Base-by-base conservation (phyloP, 2,797 vertebrate species). In the Cyprinella venusta region DNA sequence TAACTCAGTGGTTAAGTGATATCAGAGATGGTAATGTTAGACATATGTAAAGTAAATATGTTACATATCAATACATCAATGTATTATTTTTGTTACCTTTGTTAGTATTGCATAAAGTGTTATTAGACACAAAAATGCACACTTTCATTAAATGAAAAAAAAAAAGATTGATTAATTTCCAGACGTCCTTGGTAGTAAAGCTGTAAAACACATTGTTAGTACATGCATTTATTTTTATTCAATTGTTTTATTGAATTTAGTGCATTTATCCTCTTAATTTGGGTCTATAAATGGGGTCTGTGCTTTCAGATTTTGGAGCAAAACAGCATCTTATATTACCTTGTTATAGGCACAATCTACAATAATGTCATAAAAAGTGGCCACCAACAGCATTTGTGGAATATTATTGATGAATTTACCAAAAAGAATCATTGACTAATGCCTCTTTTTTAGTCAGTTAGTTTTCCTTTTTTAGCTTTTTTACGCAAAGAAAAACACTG, bases 141-240 rank as follows among this genome's bases (percentile, higher is more conserved):
- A 33, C 6, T 30, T 38, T 68, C 7, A 38, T 50, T 9, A 52
- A 26, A 24, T 61, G 1, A 42, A 42, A 6, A 30, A 6, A 15
- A 65, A 78, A 10, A 65, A n/a, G 10, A 33, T 9, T 36, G 18
- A 10, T 8, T 78, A 38, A 79, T 52, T 36, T 38, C 19, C 26
- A 79, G 45, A 30, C 5, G 26, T 52, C 30, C 61, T 33, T 50
- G 61, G 48, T 79, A 65, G 45, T 50, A 79, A 21, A 52, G 61
- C 19, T 67, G 63, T 52, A 52, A 79, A 64, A 52, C 19, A 50
- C 42, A 79, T 38, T 67, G 76, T 79, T 79, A 52, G 63, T 65
- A 76, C 40, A 63, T 30, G 40, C 36, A 61, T 5, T 10, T n/a
- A n/a, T 48, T 33, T 24, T 5, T 19, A 63, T 10, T 33, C 26